Base-by-base conservation (phyloP, 2,888 invertebrate species). In the Drosophila limbata region DNA sequence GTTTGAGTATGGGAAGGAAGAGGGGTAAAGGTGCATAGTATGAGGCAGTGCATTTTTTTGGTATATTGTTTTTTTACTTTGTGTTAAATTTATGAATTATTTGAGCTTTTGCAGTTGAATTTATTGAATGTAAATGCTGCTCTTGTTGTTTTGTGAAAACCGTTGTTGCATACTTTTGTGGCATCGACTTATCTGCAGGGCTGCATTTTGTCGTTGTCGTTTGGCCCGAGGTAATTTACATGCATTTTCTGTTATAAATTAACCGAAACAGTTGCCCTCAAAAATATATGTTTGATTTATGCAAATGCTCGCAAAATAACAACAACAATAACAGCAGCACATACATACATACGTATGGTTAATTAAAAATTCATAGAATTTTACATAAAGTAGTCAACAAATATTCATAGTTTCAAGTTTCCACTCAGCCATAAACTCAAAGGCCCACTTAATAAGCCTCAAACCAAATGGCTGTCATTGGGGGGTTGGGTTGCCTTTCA, bases 291-390 rank as follows among this genome's bases (percentile, higher is more conserved):
- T 68, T 31, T 72, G 84, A 81, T 84, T 86, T 81, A 83, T 84
- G 82, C 74, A 77, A 87, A 84, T 81, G 25, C 45, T 57, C 47
- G 39, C 60, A 72, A 63, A 78, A 57, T 63, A 63, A 59, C 57
- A 57, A 63, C 61, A 73, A 68, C 42, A 61, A 37, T 48, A 55
- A 45, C 40, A 63, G 25, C 21, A 8, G 8, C 13, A 25, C 5
- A 25, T 6, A 25, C 5, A 25, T 6, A 25, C n/a, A 39, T 13
- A 59, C 42, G 45, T 35, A 44, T 37, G 66, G 56, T 56, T 75
- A 81, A 87, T 84, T 84, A 87, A 78, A 84, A 87, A 82, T 84
- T 48, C 88, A 86, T 84, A 75, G 88, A 84, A 87, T 84, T 84
- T 77, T 73, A 81, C 59, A 87, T 84, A 81, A 82, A 71, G 77